Base-by-base conservation (phyloP, 2,797 vertebrate genomes). In the Pseudotriccus pelzelni region DNA sequence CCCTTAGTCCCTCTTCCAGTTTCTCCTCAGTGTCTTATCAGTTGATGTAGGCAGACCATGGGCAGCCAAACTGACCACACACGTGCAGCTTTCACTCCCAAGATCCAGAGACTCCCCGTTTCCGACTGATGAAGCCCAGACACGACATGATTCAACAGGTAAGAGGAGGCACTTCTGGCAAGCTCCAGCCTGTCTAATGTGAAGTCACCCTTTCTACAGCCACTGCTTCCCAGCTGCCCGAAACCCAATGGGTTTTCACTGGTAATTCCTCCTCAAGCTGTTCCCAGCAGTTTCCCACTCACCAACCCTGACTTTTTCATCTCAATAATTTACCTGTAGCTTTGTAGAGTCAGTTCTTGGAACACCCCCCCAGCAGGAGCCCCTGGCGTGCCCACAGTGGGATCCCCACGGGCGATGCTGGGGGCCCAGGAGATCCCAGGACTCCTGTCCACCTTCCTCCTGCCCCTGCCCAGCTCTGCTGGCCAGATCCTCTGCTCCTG, bases 61-160 rank as follows among this genome's bases (percentile, higher is more conserved):
- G 52, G 25, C 50, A 73, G 49, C 10, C 69, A 50, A 81, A 67
- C 56, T 16, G 50, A 32, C 43, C 1, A 2, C 59, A 87, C 55
- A 34, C 21, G 17, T 3, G 2, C 10, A 6, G 27, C 36, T 7
- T 17, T 32, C 25, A 3, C 5, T 13, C 19, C 63, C 12, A 72
- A 14, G 15, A 75, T 11, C 3, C 73, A 56, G 37, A 39, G 41
- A 47, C 17, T 17, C 24, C 36, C 12, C 3, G 2, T 32, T 43
- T 44, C 83, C 0, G 0, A 22, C 1, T 8, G n/a, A 46, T 0
- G 1, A 36, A 25, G 12, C 50, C 41, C 8, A 14, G 50, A 58
- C 27, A 43, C 0, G 0, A 19, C 39, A 46, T 8, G 1, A 3
- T 24, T 17, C 44, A 28, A 12, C 1, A 7, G 27, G 11, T 27